Conservation (phyloP, 2,888 invertebrate species). For the Pasiphila rectangulata region DNA sequence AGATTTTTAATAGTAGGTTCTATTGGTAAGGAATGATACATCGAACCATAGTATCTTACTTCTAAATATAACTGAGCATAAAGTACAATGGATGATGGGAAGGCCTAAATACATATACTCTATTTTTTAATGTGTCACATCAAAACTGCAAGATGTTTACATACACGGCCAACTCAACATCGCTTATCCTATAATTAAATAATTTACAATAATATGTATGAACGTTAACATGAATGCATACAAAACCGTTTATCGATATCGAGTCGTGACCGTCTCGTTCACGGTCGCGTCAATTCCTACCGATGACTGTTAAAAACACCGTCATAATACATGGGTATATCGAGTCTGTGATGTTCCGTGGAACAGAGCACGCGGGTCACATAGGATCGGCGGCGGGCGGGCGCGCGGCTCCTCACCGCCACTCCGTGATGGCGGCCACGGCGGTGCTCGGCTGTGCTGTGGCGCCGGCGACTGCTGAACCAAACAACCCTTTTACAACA, state of each 20-base stretch:
- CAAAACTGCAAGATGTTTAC: slow-evolving; percentile 41
- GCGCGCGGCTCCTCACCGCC: slow-evolving; percentile 77
- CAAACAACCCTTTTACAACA: background rate
- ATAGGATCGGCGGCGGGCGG: slow-evolving; percentile 29
- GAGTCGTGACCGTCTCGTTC: slow-evolving; percentile 36
- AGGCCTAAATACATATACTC: slow-evolving; percentile 48
- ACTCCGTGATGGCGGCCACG: slow-evolving; percentile 79
- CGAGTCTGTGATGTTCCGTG: slow-evolving; percentile 37
- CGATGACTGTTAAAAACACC: slow-evolving; percentile 38
- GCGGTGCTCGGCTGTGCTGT: slow-evolving; percentile 82
- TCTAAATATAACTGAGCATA: slow-evolving; percentile 77
- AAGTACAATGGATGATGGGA: slow-evolving; percentile 63
- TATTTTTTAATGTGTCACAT: slow-evolving; percentile 39
- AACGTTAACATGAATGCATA: slow-evolving; percentile 69
- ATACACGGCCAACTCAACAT: slow-evolving; percentile 49
- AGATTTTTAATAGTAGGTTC: too few species aligned
- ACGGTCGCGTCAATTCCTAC: slow-evolving; percentile 41
- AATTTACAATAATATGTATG: slow-evolving; percentile 72
- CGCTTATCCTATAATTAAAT: slow-evolving; percentile 62
- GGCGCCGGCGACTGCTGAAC: slow-evolving; percentile 53
- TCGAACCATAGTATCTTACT: slow-evolving; percentile 38
- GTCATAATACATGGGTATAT: slow-evolving; percentile 42
- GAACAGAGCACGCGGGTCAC: slow-evolving; percentile 34
- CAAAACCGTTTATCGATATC: slow-evolving; percentile 50
- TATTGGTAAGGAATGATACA: background rate